Percentiles rank a stretch among this genome's conserved stretches.
These are phyloP conservation scores for Spea multiplicata DNA, from an alignment of 2,113 vertebrate species.

Conservation along the genomic window DNA sequence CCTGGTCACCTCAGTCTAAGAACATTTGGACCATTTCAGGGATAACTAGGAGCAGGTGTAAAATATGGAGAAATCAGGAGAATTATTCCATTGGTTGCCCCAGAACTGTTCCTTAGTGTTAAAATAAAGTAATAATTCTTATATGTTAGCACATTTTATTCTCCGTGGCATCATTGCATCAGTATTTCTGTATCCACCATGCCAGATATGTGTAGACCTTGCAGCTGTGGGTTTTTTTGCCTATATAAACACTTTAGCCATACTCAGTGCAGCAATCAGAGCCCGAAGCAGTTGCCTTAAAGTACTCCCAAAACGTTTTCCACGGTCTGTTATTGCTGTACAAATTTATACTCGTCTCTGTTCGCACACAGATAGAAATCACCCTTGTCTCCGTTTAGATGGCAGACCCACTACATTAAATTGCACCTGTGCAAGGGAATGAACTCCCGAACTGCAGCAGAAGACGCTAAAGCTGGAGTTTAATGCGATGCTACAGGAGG, in stretches of 20 bases:
- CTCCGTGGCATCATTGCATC: too few relatives aligned
- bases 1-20: too few relatives aligned
- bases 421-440: constrained; percentile 39
- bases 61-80: too few relatives aligned
- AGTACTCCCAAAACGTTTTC: constrained; percentile 14
- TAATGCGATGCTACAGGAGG: constrained; percentile 21
- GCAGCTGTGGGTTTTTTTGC: not conserved
- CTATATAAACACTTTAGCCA: not conserved
- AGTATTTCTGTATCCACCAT: too few relatives aligned
- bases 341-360: constrained; percentile 38
- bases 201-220: not conserved
- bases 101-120: too few relatives aligned
- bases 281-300: not conserved
- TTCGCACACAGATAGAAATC: constrained; percentile 20
- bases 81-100: too few relatives aligned
- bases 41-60: too few relatives aligned
- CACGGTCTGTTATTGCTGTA: constrained; percentile 19
- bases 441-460: constrained; percentile 10
- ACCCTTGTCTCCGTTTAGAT: constrained; percentile 24
- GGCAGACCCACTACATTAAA: constrained; percentile 24
- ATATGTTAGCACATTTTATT: too few relatives aligned
- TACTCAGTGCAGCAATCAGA: constrained; percentile 30
- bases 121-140: too few relatives aligned
- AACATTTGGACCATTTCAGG: too few relatives aligned
- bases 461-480: constrained; percentile 1